phyloP scores from a whole-genome alignment of 2,797 vertebrate genomes.

The Acridotheres tristis region DNA sequence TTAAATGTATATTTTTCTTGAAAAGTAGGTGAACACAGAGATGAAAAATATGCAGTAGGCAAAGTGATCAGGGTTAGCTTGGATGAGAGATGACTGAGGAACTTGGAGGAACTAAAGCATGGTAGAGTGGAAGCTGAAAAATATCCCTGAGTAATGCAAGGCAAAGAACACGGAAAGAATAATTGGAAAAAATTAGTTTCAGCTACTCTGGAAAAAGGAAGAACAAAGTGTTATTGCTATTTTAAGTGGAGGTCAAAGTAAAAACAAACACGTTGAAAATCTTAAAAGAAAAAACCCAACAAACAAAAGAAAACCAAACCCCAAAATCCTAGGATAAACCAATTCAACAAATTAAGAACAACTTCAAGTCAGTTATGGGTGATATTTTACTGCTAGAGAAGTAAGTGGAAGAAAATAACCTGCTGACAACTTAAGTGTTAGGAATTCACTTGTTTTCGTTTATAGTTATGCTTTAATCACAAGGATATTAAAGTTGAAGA shows the following conservation, averaged over 20 bases:
- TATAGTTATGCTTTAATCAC: not conserved
- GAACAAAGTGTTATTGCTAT: not conserved
- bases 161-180: not conserved
- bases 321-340: not conserved
- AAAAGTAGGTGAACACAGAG: constrained; percentile 14
- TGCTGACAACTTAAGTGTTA: not conserved
- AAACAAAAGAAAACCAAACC: not conserved
- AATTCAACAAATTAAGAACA: not conserved
- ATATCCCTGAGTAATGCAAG: not conserved
- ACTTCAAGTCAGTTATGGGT: not conserved
- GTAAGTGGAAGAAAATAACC: not conserved
- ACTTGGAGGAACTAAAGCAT: not conserved
- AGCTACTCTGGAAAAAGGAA: not conserved
- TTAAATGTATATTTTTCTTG: not conserved
- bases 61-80: not conserved
- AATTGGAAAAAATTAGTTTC: not conserved
- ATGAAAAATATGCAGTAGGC: not conserved
- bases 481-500: not conserved
- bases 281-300: not conserved
- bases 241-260: not conserved
- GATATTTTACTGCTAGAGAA: not conserved
- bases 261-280: not conserved
- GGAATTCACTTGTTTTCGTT: constrained; percentile 13
- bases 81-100: not conserved
- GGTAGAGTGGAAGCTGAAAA: not conserved